Percentiles rank a stretch among this genome's conserved stretches.
These are phyloP conservation scores for Patella pellucida DNA, from an alignment of 2,888 invertebrate genomes.

Conservation along the genomic window DNA sequence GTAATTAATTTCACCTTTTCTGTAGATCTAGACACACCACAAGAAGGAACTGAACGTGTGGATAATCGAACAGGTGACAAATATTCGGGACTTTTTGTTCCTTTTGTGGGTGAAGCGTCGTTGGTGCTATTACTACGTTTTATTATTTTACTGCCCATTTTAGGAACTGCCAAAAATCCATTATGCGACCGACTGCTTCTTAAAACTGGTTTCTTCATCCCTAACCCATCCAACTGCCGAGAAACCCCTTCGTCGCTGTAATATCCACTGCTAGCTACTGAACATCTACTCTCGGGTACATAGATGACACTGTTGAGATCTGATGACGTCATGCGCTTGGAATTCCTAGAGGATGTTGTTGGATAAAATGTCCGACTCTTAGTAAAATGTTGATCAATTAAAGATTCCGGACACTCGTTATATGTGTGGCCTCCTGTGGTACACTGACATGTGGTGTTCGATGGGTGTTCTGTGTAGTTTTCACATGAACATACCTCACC, in stretches of 20 bases:
- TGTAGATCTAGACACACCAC: not conserved
- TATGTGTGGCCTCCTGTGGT: not conserved
- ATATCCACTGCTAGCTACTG: not conserved
- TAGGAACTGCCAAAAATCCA: not conserved
- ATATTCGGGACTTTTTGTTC: not conserved
- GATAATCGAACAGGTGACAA: not conserved
- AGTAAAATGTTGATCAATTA: not conserved
- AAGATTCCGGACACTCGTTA: not conserved
- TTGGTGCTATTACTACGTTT: not conserved
- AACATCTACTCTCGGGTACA: not conserved
- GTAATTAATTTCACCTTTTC: not conserved
- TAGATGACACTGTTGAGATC: not conserved
- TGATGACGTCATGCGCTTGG: not conserved
- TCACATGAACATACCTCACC: not conserved
- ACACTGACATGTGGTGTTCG: not conserved
- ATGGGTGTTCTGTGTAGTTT: not conserved
- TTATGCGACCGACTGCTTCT: not conserved
- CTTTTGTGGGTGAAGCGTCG: not conserved
- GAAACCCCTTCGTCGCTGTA: not conserved
- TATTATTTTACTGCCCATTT: not conserved
- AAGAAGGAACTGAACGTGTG: not conserved
- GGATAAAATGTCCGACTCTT: not conserved
- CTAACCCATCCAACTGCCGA: not conserved
- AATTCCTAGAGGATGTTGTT: not conserved
- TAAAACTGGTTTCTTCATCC: not conserved